Base-by-base conservation (phyloP, 2,113 vertebrate species). In the Hepsetus odoe region DNA sequence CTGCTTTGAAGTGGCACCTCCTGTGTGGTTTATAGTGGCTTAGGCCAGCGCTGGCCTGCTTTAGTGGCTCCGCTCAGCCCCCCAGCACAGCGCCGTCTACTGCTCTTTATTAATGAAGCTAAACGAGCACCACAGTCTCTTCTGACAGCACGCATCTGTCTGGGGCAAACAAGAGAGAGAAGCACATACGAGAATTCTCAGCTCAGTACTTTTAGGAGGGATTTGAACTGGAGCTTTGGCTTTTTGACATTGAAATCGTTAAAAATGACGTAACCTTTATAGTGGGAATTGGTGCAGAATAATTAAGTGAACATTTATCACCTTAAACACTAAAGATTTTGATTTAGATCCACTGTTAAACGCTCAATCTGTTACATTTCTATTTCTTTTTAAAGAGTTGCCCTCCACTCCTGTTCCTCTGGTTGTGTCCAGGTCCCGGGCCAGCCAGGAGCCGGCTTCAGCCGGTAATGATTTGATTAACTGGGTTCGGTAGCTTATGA, bases 91-190 rank as follows among this genome's bases (percentile, higher is more conserved):
- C 58, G 14, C 24, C 56, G 40, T 40, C 77, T 24, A 65, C 59
- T 61, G 30, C 53, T 35, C 58, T 49, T 76, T 72, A 79, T 84
- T 91, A 92, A 92, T 90, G 84, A 88, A 92, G 90, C 88, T 85
- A 91, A 90, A 92, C 58, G 89, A 89, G 84, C 53, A 44, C 59
- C 32, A 87, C 85, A 80, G 90, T 92, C 87, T 84, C 78, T 86
- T 86, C 30, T 89, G 91, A 91, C 90, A 91, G 90, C 87, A 0
- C 28, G 85, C 91, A 90, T 92, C 91, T 92, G 91, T 92, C 89
- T 86, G 87, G 56, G 0, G 10, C 30, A 3, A 53, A 38, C 40
- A 65, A 82, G 75, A 16, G 32, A 32, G 5, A 33, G 14, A 64
- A 4, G 18, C 59, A 40, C 44, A 28, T 49, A 69, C 59, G 53